These are phyloP conservation scores for Philotrypesis tridentata DNA, from an alignment of 1,140 invertebrate species.

Conservation along the genomic window DNA sequence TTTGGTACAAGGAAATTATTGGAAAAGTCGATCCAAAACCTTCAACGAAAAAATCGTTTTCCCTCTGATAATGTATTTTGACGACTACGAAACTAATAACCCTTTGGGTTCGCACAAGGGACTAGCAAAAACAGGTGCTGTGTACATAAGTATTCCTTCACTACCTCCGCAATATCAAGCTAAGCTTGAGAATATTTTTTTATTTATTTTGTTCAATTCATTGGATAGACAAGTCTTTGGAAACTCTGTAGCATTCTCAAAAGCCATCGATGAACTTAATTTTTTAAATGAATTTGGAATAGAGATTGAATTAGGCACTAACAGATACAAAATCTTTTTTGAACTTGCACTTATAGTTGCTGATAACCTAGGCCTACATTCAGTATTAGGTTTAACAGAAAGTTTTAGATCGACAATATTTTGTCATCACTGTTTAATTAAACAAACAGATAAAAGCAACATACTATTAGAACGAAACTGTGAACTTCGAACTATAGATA, in stretches of 20 bases:
- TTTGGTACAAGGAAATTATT: slow-evolving; percentile 4
- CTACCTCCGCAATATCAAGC: slow-evolving; percentile 6
- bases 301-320: background rate
- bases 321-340: background rate
- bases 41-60: slow-evolving; percentile 24
- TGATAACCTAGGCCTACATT: slow-evolving; percentile 32
- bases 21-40: background rate
- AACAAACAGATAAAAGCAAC: background rate
- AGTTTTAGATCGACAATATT: slow-evolving; percentile 17
- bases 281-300: too few relatives aligned
- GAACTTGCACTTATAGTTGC: background rate
- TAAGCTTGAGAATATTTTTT: slow-evolving; percentile 18
- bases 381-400: slow-evolving; percentile 16
- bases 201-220: slow-evolving; percentile 24
- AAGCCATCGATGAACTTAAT: slow-evolving; percentile 6
- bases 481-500: slow-evolving; percentile 5
- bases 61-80: slow-evolving; percentile 16
- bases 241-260: slow-evolving; percentile 4
- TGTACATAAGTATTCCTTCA: background rate
- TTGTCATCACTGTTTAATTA: slow-evolving; percentile 28
- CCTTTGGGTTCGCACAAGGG: slow-evolving; percentile 19
- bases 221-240: slow-evolving; percentile 22
- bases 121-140: too few relatives aligned
- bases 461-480: slow-evolving; percentile 14
- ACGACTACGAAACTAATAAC: slow-evolving; percentile 34